Base-by-base conservation (phyloP, 1,140 invertebrate genomes). In the Octopus sinensis region DNA sequence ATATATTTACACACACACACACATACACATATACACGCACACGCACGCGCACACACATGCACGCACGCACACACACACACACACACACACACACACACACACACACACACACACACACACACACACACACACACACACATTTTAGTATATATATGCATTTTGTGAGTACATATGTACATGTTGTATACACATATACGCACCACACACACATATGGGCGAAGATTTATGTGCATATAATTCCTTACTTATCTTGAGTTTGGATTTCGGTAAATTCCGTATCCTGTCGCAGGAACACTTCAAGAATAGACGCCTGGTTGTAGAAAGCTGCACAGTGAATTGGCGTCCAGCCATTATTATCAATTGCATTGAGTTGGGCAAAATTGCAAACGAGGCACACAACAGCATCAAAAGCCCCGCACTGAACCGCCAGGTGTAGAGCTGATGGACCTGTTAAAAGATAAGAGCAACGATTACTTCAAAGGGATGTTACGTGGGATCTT, bases 281-380 rank as follows among this genome's bases (percentile, higher is more conserved):
- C 84, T 88, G 90, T n/a, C 87, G 84, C 0, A 90, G 82, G 81
- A 91, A 84, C 53, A 91, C 82, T 79, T 81, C 85, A 12, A 91
- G 83, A 53, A 91, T 85, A 4, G 87, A 80, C 51, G 85, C 83
- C 82, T 91, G 89, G 83, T 91, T 87, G 85, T 89, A 91, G 85
- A 88, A 91, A 5, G 90, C 88, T 6, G 90, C 90, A 82, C 90
- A 87, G 82, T 91, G 91, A 30, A 91, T 88, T 0, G 90, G 90
- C 6, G 89, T 86, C 91, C 90, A 91, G 76, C 91, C 91, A 83
- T 90, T 86, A 54, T 90, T 86, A 82, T 90, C 90, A 12, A 83
- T 85, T 5, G 86, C 86, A 12, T 87, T 71, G 54, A 89, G 86
- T 75, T 90, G 89, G n/a, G 89, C 90, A 84, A 86, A 88, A 83